Evolutionary conservation across 2,888 invertebrate genomes (phyloP), one percentile per base, ranked within the genome.

Genomic region (Pycnomerus fuliginosus): DNA sequence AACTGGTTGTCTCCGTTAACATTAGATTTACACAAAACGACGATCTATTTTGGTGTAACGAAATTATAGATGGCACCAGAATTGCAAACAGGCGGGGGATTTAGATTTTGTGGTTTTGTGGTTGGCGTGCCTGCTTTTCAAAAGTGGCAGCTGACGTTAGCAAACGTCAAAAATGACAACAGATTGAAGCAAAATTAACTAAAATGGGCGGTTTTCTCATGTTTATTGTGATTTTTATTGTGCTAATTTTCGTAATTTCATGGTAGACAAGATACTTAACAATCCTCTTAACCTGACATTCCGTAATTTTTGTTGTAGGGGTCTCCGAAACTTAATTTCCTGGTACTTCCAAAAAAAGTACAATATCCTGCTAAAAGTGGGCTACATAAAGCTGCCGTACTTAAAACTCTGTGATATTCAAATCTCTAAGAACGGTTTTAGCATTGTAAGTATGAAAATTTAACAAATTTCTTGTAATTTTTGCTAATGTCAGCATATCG

Each of bases 331-430:
- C 61, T 69, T 85, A 32, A 73, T 90, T 55, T 84, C 90, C 64
- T 90, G 88, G 87, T 74, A 86, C 53, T 83, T 90, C 55, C 84
- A 87, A 69, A 80, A 84, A 58, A 86, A 86, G 68, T 90, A 84
- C 69, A 84, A 84, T 70, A 82, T 90, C 53, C 82, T 86, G 66
- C 76, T 90, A 28, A 83, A 84, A 55, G 88, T 91, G 48, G 90
- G 90, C 8, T 80, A 87, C 53, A 89, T 91, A 55, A 84, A 84
- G n/a, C 75, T 91, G 38, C 87, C 86, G 1, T 89, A 88, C 64
- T 79, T 90, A 36, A 83, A 83, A 58, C 73, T 92, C 11, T 84
- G 84, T 68, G 88, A 92, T 77, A 87, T 91, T 16, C 82, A 84
- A 60, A 77, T 92, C 48, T 81, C 84, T 37, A 89, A 87, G 72